These are phyloP conservation scores for Pantelozetes paolii DNA, from an alignment of 2,888 invertebrate species.

Conservation along the genomic window DNA sequence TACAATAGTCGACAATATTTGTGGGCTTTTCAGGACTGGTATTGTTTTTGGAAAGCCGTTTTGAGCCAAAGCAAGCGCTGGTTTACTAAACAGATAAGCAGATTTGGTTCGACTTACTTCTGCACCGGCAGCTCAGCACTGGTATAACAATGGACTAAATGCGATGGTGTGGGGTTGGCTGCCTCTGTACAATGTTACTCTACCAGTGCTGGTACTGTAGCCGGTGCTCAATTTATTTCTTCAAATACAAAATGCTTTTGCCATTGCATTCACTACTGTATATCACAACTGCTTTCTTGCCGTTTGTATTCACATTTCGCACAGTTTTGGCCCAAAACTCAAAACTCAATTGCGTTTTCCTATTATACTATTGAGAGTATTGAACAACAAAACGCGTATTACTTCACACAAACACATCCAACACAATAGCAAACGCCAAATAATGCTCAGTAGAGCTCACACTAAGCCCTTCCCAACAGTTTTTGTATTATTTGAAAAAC, in stretches of 20 bases:
- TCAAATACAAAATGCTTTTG: slow-evolving; percentile 36
- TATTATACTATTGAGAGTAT: slow-evolving; percentile 34
- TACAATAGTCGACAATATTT: slow-evolving; percentile 30
- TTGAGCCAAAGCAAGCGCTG: slow-evolving; percentile 15
- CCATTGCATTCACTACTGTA: slow-evolving; percentile 7
- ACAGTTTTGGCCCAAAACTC: slow-evolving; percentile 9
- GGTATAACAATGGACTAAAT: background rate
- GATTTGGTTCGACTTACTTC: slow-evolving; percentile 31
- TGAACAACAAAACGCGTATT: slow-evolving; percentile 34
- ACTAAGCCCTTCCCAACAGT: slow-evolving; percentile 26
- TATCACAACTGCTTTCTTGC: slow-evolving; percentile 14
- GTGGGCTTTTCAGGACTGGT: slow-evolving; percentile 18
- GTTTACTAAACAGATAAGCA: slow-evolving; percentile 32
- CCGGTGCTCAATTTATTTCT: slow-evolving; percentile 31
- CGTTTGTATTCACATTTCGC: slow-evolving; percentile 24
- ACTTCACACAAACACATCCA: slow-evolving; percentile 33
- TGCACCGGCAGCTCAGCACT: slow-evolving; percentile 5
- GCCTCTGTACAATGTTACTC: background rate
- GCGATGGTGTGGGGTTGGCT: slow-evolving; percentile 25
- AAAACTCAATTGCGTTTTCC: slow-evolving; percentile 28
- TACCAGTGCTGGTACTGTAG: background rate
- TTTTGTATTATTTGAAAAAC: slow-evolving; percentile 15
- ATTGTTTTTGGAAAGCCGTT: slow-evolving; percentile 29
- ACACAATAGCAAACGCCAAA: slow-evolving; percentile 30
- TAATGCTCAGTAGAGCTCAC: background rate